These are phyloP conservation scores for Rhysida immarginata DNA, from an alignment of 1,140 invertebrate species.

Conservation along the genomic window DNA sequence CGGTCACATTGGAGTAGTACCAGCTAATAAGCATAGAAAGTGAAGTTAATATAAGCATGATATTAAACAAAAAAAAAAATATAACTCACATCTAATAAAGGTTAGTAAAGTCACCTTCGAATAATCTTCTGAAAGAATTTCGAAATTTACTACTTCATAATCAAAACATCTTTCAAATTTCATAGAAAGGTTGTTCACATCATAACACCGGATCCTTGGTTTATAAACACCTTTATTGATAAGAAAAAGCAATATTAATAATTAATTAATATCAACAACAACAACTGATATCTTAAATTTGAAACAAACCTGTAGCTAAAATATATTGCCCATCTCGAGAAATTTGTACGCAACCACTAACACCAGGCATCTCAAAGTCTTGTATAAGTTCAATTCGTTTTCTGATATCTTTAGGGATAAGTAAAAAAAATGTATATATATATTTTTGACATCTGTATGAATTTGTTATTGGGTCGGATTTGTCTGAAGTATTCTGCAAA, in stretches of 20 bases:
- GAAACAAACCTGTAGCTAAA: constrained; percentile 47
- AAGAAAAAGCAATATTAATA: too few species aligned
- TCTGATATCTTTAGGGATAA: constrained; percentile 45
- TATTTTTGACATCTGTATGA: too few species aligned
- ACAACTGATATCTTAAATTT: too few species aligned
- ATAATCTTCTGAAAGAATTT: constrained; percentile 77
- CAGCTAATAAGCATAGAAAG: too few species aligned
- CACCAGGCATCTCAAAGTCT: constrained; percentile 96
- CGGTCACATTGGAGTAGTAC: constrained; percentile 47
- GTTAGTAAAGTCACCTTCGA: constrained; percentile 55
- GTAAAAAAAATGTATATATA: too few species aligned
- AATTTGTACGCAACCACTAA: constrained; percentile 68
- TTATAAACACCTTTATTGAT: constrained; percentile 69
- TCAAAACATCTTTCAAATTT: constrained; percentile 99
- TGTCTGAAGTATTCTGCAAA: too few species aligned
- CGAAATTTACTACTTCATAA: constrained; percentile 79
- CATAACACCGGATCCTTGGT: constrained; percentile 87
- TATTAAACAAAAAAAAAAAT: too few species aligned
- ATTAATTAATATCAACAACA: too few species aligned
- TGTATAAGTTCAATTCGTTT: constrained; percentile 90
- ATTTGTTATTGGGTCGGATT: too few species aligned
- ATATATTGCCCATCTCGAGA: constrained; percentile 89
- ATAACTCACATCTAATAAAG: too few species aligned
- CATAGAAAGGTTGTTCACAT: constrained; percentile 86
- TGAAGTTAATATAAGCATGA: too few species aligned